Conservation (phyloP, 37 sponge, comb jelly and placozoan species). For the Axinella damicornis region DNA sequence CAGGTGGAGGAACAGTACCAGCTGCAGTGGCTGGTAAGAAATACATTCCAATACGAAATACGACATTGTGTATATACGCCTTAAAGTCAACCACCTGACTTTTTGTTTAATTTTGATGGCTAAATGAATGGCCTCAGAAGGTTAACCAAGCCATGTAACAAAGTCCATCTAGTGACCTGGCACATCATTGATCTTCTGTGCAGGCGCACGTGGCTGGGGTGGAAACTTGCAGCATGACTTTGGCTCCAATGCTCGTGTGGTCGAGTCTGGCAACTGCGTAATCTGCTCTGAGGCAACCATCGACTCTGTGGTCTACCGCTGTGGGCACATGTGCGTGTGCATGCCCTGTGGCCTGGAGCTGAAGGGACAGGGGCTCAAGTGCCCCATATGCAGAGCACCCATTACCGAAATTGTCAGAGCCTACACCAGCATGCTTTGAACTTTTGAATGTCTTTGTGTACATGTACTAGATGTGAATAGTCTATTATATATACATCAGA, state of each 20-base stretch:
- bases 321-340: constrained; percentile 96
- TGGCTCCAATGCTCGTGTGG: too few species aligned
- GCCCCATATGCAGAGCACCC: constrained; percentile 92
- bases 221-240: too few species aligned
- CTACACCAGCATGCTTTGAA: constrained; percentile 65
- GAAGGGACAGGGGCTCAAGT: constrained; percentile 76
- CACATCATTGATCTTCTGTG: too few species aligned
- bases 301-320: constrained; percentile 90
- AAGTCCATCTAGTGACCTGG: too few species aligned
- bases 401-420: constrained; percentile 86
- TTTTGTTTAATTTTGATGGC: too few species aligned
- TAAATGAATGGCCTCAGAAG: too few species aligned
- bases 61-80: too few species aligned
- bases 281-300: constrained; percentile 80
- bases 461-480: neutral
- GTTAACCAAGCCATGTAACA: too few species aligned
- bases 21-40: too few species aligned
- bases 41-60: too few species aligned
- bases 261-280: constrained; percentile 80
- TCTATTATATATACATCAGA: neutral
- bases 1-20: neutral
- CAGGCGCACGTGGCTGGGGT: too few species aligned
- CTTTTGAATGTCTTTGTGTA: neutral
- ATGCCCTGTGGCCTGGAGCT: constrained; percentile 87
- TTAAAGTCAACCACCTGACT: too few species aligned